phyloP scores from a whole-genome alignment of 2,797 vertebrate species.

The Scolopax bukidnonensis region DNA sequence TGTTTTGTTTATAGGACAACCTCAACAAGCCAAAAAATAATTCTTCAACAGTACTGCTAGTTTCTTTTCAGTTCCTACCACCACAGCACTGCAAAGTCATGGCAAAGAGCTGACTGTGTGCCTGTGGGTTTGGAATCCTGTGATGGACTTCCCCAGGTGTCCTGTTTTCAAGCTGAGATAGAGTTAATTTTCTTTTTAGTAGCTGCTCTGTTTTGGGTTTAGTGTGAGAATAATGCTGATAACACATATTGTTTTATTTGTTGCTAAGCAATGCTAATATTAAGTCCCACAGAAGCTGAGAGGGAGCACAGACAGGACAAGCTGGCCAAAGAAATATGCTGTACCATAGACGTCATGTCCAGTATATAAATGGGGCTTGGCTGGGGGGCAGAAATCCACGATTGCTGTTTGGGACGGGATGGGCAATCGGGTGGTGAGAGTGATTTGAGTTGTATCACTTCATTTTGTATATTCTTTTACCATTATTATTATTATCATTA shows the following conservation, averaged over 20 bases:
- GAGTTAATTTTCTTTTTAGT: background rate
- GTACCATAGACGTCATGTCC: background rate
- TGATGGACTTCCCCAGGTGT: background rate
- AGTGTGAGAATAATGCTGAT: background rate
- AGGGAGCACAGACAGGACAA: background rate
- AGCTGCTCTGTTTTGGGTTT: background rate
- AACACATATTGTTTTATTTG: background rate
- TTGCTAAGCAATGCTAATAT: background rate
- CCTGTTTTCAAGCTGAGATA: background rate
- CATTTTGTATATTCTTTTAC: background rate
- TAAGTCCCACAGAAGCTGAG: background rate
- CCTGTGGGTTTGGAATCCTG: background rate
- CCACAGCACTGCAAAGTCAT: background rate
- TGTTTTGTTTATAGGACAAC: background rate
- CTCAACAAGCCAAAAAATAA: background rate
- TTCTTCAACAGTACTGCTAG: background rate
- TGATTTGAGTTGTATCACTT: background rate
- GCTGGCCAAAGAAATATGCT: background rate
- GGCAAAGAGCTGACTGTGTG: accelerated
- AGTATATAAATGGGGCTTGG: background rate
- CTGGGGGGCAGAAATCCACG: background rate
- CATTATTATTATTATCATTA: background rate
- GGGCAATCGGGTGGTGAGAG: background rate
- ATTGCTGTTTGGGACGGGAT: background rate
- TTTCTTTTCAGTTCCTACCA: background rate